Percentiles rank a stretch among this genome's conserved stretches.
Conservation (phyloP, 2,888 invertebrate species). For the Diogma glabrata region DNA sequence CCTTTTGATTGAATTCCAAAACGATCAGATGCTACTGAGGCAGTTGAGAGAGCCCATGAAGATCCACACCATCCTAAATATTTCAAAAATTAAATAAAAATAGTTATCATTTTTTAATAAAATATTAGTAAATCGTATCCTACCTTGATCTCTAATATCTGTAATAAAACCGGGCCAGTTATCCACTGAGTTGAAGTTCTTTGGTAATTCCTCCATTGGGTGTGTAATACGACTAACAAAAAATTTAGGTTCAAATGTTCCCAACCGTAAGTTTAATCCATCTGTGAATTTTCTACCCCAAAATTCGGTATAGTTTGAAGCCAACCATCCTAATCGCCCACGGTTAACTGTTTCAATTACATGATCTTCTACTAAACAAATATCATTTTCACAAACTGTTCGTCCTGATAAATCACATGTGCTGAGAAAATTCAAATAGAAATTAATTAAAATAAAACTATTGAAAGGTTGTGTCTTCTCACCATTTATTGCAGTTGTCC, state of each 20-base stretch:
- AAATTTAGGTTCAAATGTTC: conserved; percentile 31
- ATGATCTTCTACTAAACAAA: conserved; percentile 63
- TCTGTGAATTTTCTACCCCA: conserved; percentile 72
- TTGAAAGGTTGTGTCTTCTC: conserved; percentile 30
- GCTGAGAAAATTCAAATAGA: conserved; percentile 35
- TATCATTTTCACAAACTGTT: conserved; percentile 51
- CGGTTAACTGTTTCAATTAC: conserved; percentile 56
- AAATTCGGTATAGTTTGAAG: conserved; percentile 71
- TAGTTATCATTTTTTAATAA: too few species aligned
- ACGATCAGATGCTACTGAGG: conserved; percentile 67
- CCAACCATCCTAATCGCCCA: conserved; percentile 58
- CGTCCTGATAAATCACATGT: conserved; percentile 39
- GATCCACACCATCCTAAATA: conserved; percentile 72
- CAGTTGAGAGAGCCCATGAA: conserved; percentile 87
- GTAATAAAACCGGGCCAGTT: conserved; percentile 67
- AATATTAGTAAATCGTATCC: too few species aligned
- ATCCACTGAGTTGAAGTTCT: conserved; percentile 60
- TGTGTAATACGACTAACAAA: conserved; percentile 20
- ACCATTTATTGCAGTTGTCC: conserved; percentile 69
- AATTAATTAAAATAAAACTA: conserved; percentile 1
- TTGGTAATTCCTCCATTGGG: conserved; percentile 42
- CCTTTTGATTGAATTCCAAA: conserved; percentile 79
- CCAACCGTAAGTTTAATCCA: conserved; percentile 64
- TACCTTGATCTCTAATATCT: conserved; percentile 58
- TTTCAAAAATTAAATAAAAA: too few species aligned